Percentiles rank a stretch among this genome's conserved stretches.
These are phyloP conservation scores for Actenoides lindsayi DNA, from an alignment of 2,113 vertebrate genomes.

Conservation along the genomic window DNA sequence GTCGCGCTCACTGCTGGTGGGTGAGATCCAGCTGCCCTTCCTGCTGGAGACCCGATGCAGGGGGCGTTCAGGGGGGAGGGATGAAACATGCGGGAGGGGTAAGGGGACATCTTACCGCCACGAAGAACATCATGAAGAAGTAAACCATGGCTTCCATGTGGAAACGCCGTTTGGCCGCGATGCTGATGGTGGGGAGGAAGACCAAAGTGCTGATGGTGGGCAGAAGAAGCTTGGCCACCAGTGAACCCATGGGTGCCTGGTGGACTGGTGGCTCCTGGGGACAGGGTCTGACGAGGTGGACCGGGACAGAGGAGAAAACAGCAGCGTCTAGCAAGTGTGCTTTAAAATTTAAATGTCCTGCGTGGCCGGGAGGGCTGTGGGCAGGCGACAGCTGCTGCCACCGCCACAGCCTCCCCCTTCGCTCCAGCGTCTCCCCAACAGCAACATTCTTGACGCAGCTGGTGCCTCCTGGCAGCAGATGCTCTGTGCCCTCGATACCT, in stretches of 20 bases:
- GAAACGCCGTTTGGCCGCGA: slow-evolving; percentile 91
- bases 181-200: slow-evolving; percentile 88
- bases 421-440: background rate
- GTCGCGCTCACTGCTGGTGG: background rate
- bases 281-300: background rate
- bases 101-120: slow-evolving; percentile 79
- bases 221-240: slow-evolving; percentile 91
- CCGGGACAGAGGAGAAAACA: background rate
- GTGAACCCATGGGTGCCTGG: slow-evolving; percentile 82
- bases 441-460: background rate
- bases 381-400: slow-evolving; percentile 14
- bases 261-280: accelerated
- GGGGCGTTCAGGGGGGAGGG: background rate
- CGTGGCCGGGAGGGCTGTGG: background rate
- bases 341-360: slow-evolving; percentile 86
- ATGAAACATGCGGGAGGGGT: background rate
- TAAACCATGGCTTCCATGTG: slow-evolving; percentile 99
- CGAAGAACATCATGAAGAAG: slow-evolving; percentile 98
- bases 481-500: background rate
- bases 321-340: slow-evolving; percentile 60
- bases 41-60: accelerated
- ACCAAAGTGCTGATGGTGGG: slow-evolving; percentile 93
- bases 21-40: background rate
- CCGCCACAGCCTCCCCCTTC: background rate
- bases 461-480: background rate